Evolutionary conservation across 2,113 vertebrate species (phyloP).

Genomic region (Addax nasomaculatus): DNA sequence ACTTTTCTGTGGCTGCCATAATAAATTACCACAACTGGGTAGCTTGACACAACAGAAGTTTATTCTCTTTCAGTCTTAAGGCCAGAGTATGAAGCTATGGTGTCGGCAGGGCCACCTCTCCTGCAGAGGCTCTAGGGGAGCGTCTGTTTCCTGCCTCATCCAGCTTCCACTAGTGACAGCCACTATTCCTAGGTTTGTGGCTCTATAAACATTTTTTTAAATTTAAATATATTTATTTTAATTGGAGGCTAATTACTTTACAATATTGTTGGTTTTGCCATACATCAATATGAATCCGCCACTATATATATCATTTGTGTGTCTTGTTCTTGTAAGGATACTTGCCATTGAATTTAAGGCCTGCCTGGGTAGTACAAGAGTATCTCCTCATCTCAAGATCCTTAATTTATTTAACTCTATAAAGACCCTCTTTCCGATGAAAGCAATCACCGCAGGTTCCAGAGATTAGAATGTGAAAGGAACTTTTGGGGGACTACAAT

Average conservation of each 20-base stretch:
- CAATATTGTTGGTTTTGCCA: no score
- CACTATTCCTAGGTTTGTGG: neutral
- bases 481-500: neutral
- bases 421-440: neutral
- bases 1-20: neutral
- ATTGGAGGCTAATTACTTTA: no score
- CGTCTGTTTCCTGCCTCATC: neutral
- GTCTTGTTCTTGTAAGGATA: neutral
- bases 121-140: neutral
- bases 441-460: neutral
- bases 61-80: neutral
- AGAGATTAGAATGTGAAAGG: neutral
- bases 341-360: neutral
- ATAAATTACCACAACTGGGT: neutral
- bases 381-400: neutral
- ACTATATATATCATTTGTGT: neutral
- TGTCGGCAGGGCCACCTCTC: rapidly evolving
- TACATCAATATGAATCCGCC: no score
- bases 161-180: neutral
- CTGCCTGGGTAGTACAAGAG: neutral
- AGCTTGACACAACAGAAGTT: neutral
- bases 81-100: neutral
- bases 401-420: neutral
- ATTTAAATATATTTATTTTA: no score
- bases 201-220: neutral